Conservation (phyloP, 2,888 invertebrate species). For the Pheosia gnoma region DNA sequence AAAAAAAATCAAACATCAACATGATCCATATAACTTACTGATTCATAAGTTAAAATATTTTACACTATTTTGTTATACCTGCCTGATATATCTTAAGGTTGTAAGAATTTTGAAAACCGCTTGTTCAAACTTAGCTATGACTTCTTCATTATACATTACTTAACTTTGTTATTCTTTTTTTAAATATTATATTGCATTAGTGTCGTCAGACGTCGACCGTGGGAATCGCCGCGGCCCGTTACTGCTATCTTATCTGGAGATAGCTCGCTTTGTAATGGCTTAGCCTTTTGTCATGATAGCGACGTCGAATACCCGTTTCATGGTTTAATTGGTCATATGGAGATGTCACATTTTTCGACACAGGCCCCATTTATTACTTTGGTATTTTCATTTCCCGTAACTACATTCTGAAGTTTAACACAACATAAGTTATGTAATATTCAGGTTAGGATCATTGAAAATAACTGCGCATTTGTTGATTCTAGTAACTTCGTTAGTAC, state of each 20-base stretch:
- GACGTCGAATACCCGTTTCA: constrained; percentile 26
- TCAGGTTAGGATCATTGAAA: too few species aligned
- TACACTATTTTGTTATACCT: too few species aligned
- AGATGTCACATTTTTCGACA: not conserved
- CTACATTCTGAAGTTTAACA: too few species aligned
- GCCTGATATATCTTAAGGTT: too few species aligned
- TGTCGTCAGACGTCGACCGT: constrained; percentile 24
- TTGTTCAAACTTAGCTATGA: not conserved
- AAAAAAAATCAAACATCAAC: too few species aligned
- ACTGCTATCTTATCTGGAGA: constrained; percentile 45
- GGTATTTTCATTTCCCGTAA: not conserved
- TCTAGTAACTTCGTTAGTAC: constrained; percentile 12
- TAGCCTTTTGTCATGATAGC: constrained; percentile 23
- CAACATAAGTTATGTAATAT: too few species aligned
- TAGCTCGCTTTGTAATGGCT: constrained; percentile 32
- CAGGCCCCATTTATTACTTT: not conserved
- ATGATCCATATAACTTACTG: too few species aligned
- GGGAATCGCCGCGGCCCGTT: constrained; percentile 39
- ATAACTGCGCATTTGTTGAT: not conserved
- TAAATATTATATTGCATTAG: constrained; percentile 33
- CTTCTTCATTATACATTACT: not conserved
- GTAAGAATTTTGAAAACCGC: too few species aligned
- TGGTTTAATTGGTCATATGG: constrained; percentile 34
- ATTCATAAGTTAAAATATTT: too few species aligned
- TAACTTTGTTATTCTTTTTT: constrained; percentile 40